A percentile compares a stretch with the other conserved stretches of the same genome.
phyloP scores from a whole-genome alignment of 2,113 vertebrate genomes.

The Aphelocoma coerulescens region DNA sequence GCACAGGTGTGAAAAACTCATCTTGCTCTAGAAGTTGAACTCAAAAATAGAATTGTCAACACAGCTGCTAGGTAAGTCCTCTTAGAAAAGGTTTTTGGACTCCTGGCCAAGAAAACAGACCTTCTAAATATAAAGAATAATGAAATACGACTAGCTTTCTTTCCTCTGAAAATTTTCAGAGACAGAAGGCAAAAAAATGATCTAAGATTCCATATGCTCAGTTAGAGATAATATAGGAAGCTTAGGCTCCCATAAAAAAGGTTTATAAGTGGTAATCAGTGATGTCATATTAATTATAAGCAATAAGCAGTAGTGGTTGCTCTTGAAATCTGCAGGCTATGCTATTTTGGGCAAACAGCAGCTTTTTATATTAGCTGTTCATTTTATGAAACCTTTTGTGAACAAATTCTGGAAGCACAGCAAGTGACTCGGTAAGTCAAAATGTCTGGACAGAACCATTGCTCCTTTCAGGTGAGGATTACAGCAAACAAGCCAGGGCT shows the following conservation, averaged over 20 bases:
- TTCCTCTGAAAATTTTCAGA: constrained; percentile 30
- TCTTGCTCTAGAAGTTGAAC: constrained; percentile 28
- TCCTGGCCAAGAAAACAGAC: constrained; percentile 36
- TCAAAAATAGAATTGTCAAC: constrained; percentile 53
- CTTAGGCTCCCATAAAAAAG: constrained; percentile 16
- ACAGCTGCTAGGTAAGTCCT: constrained; percentile 51
- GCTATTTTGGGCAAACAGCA: constrained; percentile 29
- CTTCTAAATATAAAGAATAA: constrained; percentile 42
- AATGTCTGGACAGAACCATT: background rate
- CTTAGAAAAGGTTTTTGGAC: constrained; percentile 23
- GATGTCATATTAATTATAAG: constrained; percentile 54
- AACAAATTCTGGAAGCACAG: background rate
- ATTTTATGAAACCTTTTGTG: constrained; percentile 30
- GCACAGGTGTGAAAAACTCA: constrained; percentile 49
- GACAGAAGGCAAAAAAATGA: constrained; percentile 41
- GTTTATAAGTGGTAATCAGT: constrained; percentile 52
- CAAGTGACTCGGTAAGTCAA: background rate
- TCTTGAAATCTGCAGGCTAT: constrained; percentile 34
- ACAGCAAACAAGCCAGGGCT: background rate
- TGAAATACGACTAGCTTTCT: constrained; percentile 8
- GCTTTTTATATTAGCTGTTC: constrained; percentile 37
- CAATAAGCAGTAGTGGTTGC: constrained; percentile 2
- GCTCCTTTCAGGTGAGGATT: background rate
- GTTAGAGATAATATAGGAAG: background rate
- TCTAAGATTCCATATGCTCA: constrained; percentile 52